These are phyloP conservation scores for Zootoca vivipara DNA, from an alignment of 2,113 vertebrate species.

Conservation along the genomic window DNA sequence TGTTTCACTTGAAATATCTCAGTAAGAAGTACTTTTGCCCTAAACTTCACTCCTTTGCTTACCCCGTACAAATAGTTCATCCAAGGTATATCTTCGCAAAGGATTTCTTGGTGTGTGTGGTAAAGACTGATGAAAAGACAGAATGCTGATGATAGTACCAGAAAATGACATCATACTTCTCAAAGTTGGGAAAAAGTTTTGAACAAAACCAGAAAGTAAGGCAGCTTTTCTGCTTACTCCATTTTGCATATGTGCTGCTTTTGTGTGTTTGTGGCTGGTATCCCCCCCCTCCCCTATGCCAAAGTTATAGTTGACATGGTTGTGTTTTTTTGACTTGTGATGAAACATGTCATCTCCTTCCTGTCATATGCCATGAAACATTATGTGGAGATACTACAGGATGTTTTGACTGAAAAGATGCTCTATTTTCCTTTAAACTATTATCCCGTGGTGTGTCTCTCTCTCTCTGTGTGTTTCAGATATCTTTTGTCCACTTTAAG, in stretches of 20 bases:
- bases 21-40: background rate
- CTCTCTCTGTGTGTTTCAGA: slow-evolving; percentile 61
- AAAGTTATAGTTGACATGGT: slow-evolving; percentile 59
- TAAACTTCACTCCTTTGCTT: slow-evolving; percentile 50
- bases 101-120: no score
- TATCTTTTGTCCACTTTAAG: slow-evolving; percentile 66
- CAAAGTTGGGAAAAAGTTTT: slow-evolving; percentile 49
- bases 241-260: slow-evolving; percentile 22
- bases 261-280: slow-evolving; percentile 7
- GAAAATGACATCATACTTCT: slow-evolving; percentile 47
- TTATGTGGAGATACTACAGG: slow-evolving; percentile 48
- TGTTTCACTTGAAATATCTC: slow-evolving; percentile 32
- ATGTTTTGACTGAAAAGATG: slow-evolving; percentile 62
- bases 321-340: slow-evolving; percentile 71
- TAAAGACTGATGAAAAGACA: slow-evolving; percentile 46
- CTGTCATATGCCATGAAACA: slow-evolving; percentile 67
- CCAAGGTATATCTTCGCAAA: slow-evolving; percentile 45
- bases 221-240: slow-evolving; percentile 25
- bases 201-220: slow-evolving; percentile 61
- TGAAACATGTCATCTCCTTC: slow-evolving; percentile 67
- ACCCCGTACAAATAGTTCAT: slow-evolving; percentile 56
- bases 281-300: slow-evolving; percentile 30
- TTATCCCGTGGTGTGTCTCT: slow-evolving; percentile 54
- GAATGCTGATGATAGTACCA: slow-evolving; percentile 37
- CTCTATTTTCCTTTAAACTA: slow-evolving; percentile 64